These are phyloP conservation scores for Cyclina sinensis DNA, from an alignment of 1,140 invertebrate species.

Conservation along the genomic window DNA sequence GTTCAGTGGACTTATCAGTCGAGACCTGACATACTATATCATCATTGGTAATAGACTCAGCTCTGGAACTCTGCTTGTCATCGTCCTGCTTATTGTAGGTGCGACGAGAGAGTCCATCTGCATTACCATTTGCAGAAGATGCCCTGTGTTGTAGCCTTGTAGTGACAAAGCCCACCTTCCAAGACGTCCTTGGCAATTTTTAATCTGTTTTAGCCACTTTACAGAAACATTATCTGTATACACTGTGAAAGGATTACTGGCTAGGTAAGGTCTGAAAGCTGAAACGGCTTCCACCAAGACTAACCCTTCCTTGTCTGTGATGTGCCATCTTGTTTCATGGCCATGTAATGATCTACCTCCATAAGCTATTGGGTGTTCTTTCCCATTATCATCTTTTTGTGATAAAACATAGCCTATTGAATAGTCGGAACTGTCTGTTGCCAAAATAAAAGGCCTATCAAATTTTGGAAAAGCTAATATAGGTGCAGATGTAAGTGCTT, in stretches of 20 bases:
- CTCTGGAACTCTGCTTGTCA: too few relatives aligned
- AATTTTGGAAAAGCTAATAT: conserved; percentile 13
- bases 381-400: conserved; percentile 54
- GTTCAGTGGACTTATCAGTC: not conserved
- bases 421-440: not conserved
- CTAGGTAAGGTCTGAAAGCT: conserved; percentile 25
- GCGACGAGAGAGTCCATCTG: not conserved
- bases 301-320: conserved; percentile 36
- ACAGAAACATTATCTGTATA: conserved; percentile 56
- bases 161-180: conserved; percentile 30
- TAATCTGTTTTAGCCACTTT: conserved; percentile 21
- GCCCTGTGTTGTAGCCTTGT: conserved; percentile 47
- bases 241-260: conserved; percentile 11
- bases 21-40: too few relatives aligned
- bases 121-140: not conserved
- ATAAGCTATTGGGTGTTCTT: conserved; percentile 34
- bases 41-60: too few relatives aligned
- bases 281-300: conserved; percentile 40
- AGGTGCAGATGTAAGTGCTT: not conserved
- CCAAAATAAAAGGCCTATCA: not conserved
- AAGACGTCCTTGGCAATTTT: not conserved
- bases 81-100: not conserved
- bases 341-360: conserved; percentile 5
- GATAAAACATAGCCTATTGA: conserved; percentile 56
- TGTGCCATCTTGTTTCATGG: conserved; percentile 9